Conservation (phyloP, 2,888 invertebrate species). For the Yponomeuta malinellus region DNA sequence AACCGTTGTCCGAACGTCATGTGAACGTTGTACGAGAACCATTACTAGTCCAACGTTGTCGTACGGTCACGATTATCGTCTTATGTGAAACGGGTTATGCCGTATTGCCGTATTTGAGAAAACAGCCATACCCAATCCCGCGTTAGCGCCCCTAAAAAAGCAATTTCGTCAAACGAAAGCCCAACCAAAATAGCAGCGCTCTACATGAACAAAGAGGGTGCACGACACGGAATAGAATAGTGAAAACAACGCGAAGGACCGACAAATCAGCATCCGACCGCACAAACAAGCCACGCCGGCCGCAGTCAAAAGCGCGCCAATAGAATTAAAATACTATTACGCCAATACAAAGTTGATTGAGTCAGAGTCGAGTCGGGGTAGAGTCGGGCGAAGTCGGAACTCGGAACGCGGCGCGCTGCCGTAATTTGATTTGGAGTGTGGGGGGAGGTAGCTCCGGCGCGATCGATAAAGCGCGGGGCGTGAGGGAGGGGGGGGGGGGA, state of each 20-base stretch:
- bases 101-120: too few species aligned
- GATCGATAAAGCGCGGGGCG: conserved; percentile 22
- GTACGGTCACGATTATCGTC: too few species aligned
- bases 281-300: conserved; percentile 57
- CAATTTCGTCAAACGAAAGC: neutral
- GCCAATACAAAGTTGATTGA: conserved; percentile 70
- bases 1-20: too few species aligned
- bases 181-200: too few species aligned
- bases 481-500: conserved; percentile 28
- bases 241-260: neutral
- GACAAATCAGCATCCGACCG: conserved; percentile 16
- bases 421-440: conserved; percentile 74
- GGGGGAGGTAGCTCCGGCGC: conserved; percentile 33
- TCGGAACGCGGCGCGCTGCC: conserved; percentile 40
- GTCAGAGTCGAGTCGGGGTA: conserved; percentile 22
- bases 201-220: neutral
- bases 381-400: conserved; percentile 20
- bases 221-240: neutral
- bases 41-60: too few species aligned
- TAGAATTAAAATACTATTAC: conserved; percentile 73
- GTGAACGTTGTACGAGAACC: too few species aligned
- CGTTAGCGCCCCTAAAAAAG: too few species aligned
- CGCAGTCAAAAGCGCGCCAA: conserved; percentile 64
- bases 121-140: too few species aligned
- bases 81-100: too few species aligned